A percentile compares a stretch with the other conserved stretches of the same genome.
phyloP scores from a whole-genome alignment of 2,113 vertebrate genomes.

The Diadophis punctatus region DNA sequence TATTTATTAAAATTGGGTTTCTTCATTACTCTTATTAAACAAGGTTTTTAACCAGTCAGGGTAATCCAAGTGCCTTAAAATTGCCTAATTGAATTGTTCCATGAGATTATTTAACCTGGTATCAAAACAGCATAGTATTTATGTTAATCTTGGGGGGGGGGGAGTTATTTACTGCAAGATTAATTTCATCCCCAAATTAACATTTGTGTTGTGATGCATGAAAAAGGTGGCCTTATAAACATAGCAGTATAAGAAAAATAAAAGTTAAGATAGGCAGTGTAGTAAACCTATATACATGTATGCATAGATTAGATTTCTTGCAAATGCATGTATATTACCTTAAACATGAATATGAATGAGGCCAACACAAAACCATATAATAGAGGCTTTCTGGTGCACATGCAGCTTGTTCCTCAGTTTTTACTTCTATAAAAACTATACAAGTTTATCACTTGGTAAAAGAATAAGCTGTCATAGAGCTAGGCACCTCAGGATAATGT shows the following conservation, averaged over 20 bases:
- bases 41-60: not conserved
- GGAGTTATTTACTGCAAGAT: not conserved
- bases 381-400: not conserved
- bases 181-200: not conserved
- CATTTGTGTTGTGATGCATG: not conserved
- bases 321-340: not conserved
- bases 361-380: not conserved
- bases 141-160: not conserved
- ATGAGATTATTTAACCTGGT: not conserved
- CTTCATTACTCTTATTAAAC: not conserved
- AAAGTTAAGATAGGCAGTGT: not conserved
- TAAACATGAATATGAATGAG: not conserved
- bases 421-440: not conserved
- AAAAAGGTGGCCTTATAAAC: not conserved
- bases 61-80: not conserved
- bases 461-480: not conserved
- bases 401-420: not conserved
- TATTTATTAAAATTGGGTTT: not conserved
- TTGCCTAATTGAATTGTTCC: not conserved
- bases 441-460: not conserved
- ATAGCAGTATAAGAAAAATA: not conserved
- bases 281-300: not conserved
- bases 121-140: not conserved
- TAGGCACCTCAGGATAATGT: not conserved
- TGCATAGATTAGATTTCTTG: no score